Evolutionary conservation across 2,888 invertebrate genomes (phyloP).

Genomic region (Luperina testacea): DNA sequence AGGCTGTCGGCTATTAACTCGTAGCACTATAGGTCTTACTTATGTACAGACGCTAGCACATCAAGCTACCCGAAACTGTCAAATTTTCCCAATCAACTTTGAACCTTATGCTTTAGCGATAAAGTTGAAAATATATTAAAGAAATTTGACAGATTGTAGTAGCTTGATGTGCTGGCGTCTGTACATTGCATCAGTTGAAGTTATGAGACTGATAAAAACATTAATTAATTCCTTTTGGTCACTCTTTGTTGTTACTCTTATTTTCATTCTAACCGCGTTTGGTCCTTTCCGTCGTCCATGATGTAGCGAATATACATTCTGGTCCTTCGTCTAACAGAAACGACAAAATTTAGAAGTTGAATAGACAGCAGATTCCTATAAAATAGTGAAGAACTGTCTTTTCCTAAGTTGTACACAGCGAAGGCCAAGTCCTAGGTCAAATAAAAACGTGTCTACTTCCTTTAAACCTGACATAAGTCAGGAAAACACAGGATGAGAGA

Average conservation of each 20-base stretch:
- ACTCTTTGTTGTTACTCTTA: not conserved
- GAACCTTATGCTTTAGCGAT: no score
- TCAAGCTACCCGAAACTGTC: no score
- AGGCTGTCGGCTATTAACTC: conserved; percentile 11
- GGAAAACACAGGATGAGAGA: conserved; percentile 53
- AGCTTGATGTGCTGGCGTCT: no score
- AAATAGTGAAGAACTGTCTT: not conserved
- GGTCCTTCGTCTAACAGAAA: not conserved
- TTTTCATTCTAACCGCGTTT: not conserved
- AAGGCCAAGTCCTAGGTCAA: conserved; percentile 26
- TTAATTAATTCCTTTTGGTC: not conserved
- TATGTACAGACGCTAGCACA: no score
- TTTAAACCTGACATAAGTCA: conserved; percentile 18
- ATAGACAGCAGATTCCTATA: not conserved
- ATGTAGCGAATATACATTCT: not conserved
- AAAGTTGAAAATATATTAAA: no score
- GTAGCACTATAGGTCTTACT: not conserved
- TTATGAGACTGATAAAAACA: not conserved
- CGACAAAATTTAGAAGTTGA: not conserved
- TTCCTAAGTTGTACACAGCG: not conserved
- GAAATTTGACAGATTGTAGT: no score
- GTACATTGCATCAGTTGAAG: not conserved
- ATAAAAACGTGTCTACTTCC: conserved; percentile 31
- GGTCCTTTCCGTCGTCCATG: no score
- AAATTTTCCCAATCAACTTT: no score